Conservation (phyloP, 2,113 vertebrate species). For the Sinocyclocheilus anshuiensis region DNA sequence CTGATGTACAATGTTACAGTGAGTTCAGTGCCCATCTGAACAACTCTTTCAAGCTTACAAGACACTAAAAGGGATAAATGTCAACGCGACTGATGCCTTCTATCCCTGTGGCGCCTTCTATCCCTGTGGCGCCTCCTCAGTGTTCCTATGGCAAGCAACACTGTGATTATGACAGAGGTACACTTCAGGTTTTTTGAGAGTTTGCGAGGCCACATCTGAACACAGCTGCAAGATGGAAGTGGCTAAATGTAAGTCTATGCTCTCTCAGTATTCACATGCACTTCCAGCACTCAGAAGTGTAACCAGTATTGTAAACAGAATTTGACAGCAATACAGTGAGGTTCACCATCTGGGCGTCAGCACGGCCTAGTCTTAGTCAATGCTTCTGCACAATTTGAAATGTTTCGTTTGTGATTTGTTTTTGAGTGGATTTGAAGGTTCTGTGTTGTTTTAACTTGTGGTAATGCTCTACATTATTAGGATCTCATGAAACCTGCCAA, state of each 20-base stretch:
- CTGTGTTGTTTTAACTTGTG: conserved; percentile 4
- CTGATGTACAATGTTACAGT: conserved; percentile 41
- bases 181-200: conserved; percentile 20
- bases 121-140: not conserved
- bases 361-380: conserved; percentile 19
- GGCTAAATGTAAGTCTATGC: conserved; percentile 26
- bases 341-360: conserved; percentile 41
- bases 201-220: not conserved
- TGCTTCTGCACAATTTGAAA: conserved; percentile 26
- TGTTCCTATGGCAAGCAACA: conserved; percentile 11
- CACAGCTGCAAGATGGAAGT: not conserved
- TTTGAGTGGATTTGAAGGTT: conserved; percentile 15
- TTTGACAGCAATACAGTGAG: conserved; percentile 51
- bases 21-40: conserved; percentile 1
- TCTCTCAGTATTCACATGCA: conserved; percentile 54
- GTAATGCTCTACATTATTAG: not conserved
- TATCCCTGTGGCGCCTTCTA: not conserved
- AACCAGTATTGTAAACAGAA: conserved; percentile 57
- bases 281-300: conserved; percentile 47
- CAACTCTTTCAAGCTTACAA: not conserved
- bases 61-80: conserved; percentile 21
- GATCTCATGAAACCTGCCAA: not conserved
- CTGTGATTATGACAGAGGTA: conserved; percentile 37
- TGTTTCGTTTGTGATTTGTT: conserved; percentile 13
- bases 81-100: conserved; percentile 10